Conservation (phyloP, 1,140 invertebrate genomes). For the Parapsyche elsis region DNA sequence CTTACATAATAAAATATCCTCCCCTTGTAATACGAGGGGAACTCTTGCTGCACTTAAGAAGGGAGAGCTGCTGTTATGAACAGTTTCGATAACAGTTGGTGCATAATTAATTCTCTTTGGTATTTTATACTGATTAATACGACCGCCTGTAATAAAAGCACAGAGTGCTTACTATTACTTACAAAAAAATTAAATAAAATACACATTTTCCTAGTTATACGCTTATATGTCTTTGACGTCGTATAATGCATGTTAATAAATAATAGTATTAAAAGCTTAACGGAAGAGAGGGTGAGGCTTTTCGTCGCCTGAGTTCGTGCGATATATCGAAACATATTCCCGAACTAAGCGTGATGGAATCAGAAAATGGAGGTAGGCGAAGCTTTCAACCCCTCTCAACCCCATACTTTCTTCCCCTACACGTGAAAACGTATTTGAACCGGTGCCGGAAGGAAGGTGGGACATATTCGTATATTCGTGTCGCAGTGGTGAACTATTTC, state of each 20-base stretch:
- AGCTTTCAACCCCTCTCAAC: conserved; percentile 12
- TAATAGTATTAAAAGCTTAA: conserved; percentile 23
- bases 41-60: neutral
- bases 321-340: conserved; percentile 22
- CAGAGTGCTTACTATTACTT: too few relatives aligned
- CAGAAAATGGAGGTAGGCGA: conserved; percentile 11
- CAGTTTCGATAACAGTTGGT: conserved; percentile 26
- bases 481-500: neutral
- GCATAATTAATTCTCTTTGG: conserved; percentile 10
- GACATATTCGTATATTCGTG: conserved; percentile 9
- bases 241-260: conserved; percentile 1
- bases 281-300: neutral
- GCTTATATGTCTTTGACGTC: neutral
- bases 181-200: too few relatives aligned
- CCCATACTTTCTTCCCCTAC: neutral
- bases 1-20: neutral
- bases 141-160: too few relatives aligned
- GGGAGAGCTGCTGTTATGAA: neutral
- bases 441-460: conserved; percentile 15
- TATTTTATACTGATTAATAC: neutral
- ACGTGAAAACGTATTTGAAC: neutral
- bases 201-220: too few relatives aligned
- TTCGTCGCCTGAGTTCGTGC: neutral
- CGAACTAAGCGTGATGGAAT: conserved; percentile 13
- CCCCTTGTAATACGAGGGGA: neutral